Conservation (phyloP, 2,888 invertebrate species). For the Himalopsyche anomala region DNA sequence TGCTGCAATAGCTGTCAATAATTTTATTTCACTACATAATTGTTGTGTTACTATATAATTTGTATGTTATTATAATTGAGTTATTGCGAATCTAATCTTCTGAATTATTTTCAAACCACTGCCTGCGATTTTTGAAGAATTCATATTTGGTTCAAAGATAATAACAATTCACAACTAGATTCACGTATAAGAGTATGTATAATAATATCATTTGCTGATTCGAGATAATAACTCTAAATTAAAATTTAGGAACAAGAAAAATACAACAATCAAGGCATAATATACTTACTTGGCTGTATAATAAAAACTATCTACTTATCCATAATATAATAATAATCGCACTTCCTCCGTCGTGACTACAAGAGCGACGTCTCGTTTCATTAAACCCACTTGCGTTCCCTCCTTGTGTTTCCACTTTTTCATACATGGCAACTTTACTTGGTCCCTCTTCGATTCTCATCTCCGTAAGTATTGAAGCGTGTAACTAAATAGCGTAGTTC, state of each 20-base stretch:
- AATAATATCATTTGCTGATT: background rate
- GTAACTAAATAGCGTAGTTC: background rate
- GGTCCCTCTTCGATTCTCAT: slow-evolving; percentile 28
- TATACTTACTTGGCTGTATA: background rate
- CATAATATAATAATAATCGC: slow-evolving; percentile 49
- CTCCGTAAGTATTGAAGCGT: slow-evolving; percentile 5
- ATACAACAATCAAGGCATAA: background rate
- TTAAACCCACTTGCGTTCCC: slow-evolving; percentile 2
- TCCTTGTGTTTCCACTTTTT: slow-evolving; percentile 29
- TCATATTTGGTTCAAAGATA: too few species aligned
- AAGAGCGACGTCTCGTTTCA: slow-evolving; percentile 31
- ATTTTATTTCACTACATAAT: too few species aligned
- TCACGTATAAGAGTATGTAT: too few species aligned
- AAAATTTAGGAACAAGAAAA: background rate
- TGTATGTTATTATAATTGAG: too few species aligned
- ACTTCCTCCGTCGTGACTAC: slow-evolving; percentile 48
- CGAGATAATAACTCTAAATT: background rate
- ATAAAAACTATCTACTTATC: slow-evolving; percentile 10
- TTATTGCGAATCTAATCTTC: too few species aligned
- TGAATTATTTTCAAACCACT: too few species aligned
- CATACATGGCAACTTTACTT: background rate
- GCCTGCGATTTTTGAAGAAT: too few species aligned
- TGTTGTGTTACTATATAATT: too few species aligned
- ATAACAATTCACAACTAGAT: too few species aligned
- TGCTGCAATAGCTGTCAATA: too few species aligned